phyloP scores from a whole-genome alignment of 2,888 invertebrate species.

The Tipula lateralis region DNA sequence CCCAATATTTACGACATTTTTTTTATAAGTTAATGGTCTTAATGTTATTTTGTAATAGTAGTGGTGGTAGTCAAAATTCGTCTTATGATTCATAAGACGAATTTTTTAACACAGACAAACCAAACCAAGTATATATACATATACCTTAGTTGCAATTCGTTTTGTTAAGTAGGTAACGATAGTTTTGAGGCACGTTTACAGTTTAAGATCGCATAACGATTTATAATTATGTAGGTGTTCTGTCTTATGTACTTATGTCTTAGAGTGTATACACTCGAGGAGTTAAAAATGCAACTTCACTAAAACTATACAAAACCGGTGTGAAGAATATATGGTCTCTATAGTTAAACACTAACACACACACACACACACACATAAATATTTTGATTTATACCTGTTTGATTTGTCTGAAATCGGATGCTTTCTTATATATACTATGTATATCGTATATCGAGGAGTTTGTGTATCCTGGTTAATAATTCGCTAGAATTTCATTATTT shows the following conservation, averaged over 20 bases:
- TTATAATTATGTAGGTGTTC: not conserved
- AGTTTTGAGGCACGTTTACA: not conserved
- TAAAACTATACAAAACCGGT: not conserved
- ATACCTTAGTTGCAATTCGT: not conserved
- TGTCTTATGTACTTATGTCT: too few relatives aligned
- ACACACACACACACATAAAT: not conserved
- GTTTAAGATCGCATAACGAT: not conserved
- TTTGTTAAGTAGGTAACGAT: not conserved
- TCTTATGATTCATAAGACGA: not conserved
- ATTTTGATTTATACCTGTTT: not conserved
- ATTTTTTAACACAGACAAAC: not conserved
- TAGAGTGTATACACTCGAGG: not conserved
- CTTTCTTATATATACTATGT: too few relatives aligned
- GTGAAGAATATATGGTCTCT: not conserved
- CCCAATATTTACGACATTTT: not conserved
- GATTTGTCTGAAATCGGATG: not conserved
- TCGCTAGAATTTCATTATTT: not conserved
- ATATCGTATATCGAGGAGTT: not conserved
- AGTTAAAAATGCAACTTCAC: conserved; percentile 4
- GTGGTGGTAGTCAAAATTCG: not conserved
- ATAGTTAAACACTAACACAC: not conserved
- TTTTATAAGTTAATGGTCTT: not conserved
- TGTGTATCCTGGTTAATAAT: not conserved
- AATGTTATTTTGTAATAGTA: not conserved
- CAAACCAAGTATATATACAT: not conserved